These are phyloP conservation scores for Drosophila tani DNA, from an alignment of 1,140 invertebrate species.

Conservation along the genomic window DNA sequence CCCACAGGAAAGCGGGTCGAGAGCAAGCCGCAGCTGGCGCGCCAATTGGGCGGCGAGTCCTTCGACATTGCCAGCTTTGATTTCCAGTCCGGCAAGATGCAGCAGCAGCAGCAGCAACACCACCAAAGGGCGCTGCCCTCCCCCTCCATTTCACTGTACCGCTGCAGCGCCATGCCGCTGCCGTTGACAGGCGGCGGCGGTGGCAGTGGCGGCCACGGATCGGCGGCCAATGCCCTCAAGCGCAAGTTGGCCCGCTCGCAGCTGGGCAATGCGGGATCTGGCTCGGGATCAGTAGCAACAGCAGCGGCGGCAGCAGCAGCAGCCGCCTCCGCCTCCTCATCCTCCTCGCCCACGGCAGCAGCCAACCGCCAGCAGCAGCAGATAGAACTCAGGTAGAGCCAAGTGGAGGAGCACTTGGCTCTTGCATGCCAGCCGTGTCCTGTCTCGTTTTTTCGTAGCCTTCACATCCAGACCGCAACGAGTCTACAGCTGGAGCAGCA, in stretches of 20 bases:
- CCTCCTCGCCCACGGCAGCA: constrained; percentile 27
- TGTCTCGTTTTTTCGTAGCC: constrained; percentile 43
- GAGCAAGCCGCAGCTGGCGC: constrained; percentile 89
- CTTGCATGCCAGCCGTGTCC: constrained; percentile 66
- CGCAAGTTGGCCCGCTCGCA: constrained; percentile 72
- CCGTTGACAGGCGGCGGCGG: constrained; percentile 33
- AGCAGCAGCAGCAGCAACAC: constrained; percentile 66
- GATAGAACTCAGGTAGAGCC: constrained; percentile 83
- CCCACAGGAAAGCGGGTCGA: constrained; percentile 90
- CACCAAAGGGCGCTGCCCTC: constrained; percentile 79
- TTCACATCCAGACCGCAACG: constrained; percentile 27
- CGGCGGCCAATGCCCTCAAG: constrained; percentile 55
- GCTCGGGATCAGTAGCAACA: constrained; percentile 44
- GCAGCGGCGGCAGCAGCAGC: constrained; percentile 25
- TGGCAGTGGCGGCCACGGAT: constrained; percentile 42
- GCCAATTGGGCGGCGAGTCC: constrained; percentile 86
- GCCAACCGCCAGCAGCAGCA: constrained; percentile 72
- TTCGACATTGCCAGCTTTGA: constrained; percentile 93
- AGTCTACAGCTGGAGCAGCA: constrained; percentile 41
- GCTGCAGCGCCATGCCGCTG: constrained; percentile 66
- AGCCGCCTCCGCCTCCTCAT: constrained; percentile 10
- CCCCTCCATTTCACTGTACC: constrained; percentile 78
- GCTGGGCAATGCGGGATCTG: constrained; percentile 12
- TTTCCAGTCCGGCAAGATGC: constrained; percentile 91
- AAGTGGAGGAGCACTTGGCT: constrained; percentile 68